phyloP scores from a whole-genome alignment of 2,797 vertebrate genomes.

The Geotria australis region DNA sequence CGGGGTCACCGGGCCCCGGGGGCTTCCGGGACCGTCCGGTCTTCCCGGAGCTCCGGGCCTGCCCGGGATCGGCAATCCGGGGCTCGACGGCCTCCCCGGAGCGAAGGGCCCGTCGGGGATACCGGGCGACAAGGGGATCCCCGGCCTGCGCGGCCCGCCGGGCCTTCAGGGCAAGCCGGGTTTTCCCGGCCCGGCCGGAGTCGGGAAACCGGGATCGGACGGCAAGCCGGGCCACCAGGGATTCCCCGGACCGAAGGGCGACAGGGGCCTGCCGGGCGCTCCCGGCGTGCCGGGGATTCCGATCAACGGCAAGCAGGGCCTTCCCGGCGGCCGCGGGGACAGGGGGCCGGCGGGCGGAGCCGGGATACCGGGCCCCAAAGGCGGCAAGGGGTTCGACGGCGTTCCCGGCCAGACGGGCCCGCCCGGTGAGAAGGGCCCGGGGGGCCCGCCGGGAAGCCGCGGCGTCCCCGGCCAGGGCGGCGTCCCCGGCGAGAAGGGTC shows the following conservation, averaged over 20 bases:
- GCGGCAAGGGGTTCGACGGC: slow-evolving; percentile 27
- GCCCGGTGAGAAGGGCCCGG: slow-evolving; percentile 36
- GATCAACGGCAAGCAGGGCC: neutral
- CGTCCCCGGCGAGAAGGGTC: slow-evolving; percentile 23
- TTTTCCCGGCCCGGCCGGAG: neutral
- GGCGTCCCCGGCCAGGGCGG: neutral
- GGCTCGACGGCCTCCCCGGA: slow-evolving; percentile 27
- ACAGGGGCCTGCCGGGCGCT: neutral
- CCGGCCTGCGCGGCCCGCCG: slow-evolving; percentile 41
- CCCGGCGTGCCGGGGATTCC: neutral
- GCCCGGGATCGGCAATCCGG: neutral
- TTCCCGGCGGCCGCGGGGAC: neutral
- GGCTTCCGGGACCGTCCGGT: slow-evolving; percentile 42
- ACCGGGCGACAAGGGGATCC: slow-evolving; percentile 39
- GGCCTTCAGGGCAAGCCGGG: slow-evolving; percentile 14
- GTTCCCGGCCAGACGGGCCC: slow-evolving; percentile 48
- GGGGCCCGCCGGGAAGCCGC: slow-evolving; percentile 28
- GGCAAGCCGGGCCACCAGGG: neutral
- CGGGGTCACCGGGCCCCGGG: slow-evolving; percentile 36
- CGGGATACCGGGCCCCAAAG: neutral
- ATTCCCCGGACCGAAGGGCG: neutral
- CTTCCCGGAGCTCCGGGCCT: slow-evolving; percentile 12
- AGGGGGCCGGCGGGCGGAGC: neutral
- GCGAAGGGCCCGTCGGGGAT: slow-evolving; percentile 48
- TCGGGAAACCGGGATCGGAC: neutral